These are phyloP conservation scores for Xenopus tropicalis DNA, from an alignment of 2,113 vertebrate genomes.

Conservation along the genomic window DNA sequence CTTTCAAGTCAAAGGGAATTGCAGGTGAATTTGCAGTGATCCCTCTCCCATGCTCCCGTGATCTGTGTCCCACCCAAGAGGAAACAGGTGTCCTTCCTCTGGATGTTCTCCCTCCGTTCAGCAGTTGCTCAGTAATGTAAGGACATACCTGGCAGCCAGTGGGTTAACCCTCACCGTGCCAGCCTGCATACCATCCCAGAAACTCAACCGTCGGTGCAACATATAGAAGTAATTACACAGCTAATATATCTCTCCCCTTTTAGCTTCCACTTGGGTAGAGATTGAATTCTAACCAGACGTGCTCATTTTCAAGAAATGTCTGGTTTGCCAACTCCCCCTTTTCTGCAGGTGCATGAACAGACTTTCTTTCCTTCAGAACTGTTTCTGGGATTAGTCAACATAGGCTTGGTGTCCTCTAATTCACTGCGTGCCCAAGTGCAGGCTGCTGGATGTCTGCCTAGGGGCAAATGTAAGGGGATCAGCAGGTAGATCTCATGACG, in stretches of 20 bases:
- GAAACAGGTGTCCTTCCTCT: constrained; percentile 66
- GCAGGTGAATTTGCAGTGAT: constrained; percentile 16
- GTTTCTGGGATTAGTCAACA: neutral
- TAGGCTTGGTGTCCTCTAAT: neutral
- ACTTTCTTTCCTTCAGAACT: neutral
- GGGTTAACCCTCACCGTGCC: constrained; percentile 36
- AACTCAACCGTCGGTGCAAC: constrained; percentile 42
- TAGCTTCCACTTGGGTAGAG: constrained; percentile 53
- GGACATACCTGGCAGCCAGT: constrained; percentile 45
- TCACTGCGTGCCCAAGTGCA: neutral
- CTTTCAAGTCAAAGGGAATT: neutral
- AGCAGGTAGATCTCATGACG: no score
- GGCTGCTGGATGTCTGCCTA: neutral
- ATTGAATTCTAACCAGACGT: constrained; percentile 66
- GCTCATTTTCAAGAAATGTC: constrained; percentile 62
- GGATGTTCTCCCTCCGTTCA: constrained; percentile 14
- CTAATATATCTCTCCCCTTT: constrained; percentile 58
- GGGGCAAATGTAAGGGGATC: neutral
- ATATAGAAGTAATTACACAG: constrained; percentile 52
- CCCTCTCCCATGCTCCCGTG: constrained; percentile 7
- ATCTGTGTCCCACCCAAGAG: constrained; percentile 19
- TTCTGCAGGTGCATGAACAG: constrained; percentile 66
- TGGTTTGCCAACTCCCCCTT: constrained; percentile 58
- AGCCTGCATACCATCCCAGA: constrained; percentile 48
- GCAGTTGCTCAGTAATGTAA: neutral